Conservation (phyloP, 2,113 vertebrate species). For the Notothenia rossii region DNA sequence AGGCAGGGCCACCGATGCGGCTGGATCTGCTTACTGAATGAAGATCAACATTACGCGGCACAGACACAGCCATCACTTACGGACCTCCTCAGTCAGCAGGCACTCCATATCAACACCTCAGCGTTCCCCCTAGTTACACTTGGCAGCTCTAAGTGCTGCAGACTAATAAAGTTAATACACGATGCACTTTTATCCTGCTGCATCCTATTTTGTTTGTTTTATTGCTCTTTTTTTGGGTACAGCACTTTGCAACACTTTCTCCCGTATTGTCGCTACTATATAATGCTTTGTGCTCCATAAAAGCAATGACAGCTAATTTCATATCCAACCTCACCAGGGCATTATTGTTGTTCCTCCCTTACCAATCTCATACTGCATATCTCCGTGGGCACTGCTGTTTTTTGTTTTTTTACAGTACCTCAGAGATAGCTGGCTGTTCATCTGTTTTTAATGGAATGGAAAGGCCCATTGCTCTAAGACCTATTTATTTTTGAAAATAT, state of each 20-base stretch:
- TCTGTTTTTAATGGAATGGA: conserved; percentile 9
- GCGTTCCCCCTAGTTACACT: conserved; percentile 17
- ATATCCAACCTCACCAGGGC: conserved; percentile 34
- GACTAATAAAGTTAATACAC: conserved; percentile 52
- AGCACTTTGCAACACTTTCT: conserved; percentile 44
- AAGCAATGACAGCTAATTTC: conserved; percentile 46
- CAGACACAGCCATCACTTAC: conserved; percentile 22
- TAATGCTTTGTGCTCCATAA: conserved; percentile 56
- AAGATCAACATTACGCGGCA: conserved; percentile 38
- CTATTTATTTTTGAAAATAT: background rate
- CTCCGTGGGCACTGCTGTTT: conserved; percentile 15
- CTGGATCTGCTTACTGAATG: conserved; percentile 40
- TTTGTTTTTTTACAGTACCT: conserved; percentile 18
- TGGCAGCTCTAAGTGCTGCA: conserved; percentile 46
- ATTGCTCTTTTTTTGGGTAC: conserved; percentile 31
- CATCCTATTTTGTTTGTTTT: conserved; percentile 45
- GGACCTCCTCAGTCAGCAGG: conserved; percentile 39
- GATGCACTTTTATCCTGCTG: conserved; percentile 38
- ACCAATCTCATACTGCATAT: conserved; percentile 25
- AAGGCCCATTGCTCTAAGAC: background rate
- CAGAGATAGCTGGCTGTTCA: background rate
- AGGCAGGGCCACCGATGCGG: conserved; percentile 47
- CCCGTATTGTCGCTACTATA: conserved; percentile 30
- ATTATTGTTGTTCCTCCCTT: conserved; percentile 43
- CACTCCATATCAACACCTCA: conserved; percentile 31